A percentile compares a stretch with the other conserved stretches of the same genome.
These are phyloP conservation scores for Varroa destructor DNA, from an alignment of 1,140 invertebrate genomes.

Conservation along the genomic window DNA sequence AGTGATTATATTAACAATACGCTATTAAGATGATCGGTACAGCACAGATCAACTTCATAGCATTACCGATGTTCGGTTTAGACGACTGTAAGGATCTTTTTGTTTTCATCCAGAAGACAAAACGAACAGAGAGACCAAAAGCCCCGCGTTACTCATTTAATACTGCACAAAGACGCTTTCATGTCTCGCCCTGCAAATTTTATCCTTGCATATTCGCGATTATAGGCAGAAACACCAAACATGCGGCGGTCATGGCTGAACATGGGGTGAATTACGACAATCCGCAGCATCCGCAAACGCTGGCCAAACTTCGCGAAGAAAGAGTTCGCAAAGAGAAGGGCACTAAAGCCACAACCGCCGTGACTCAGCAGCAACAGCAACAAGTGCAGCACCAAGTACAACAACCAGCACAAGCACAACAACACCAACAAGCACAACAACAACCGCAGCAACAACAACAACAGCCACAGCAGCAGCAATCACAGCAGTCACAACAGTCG, in stretches of 20 bases:
- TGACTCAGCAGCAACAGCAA: not conserved
- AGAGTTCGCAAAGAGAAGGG: constrained; percentile 65
- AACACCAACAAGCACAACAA: constrained; percentile 39
- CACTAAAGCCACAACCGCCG: constrained; percentile 40
- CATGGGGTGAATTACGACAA: constrained; percentile 70
- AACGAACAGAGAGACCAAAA: too few relatives aligned
- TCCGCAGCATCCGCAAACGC: constrained; percentile 65
- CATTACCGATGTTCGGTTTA: too few relatives aligned
- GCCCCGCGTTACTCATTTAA: too few relatives aligned
- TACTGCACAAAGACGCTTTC: too few relatives aligned
- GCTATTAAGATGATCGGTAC: too few relatives aligned
- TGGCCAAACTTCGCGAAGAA: constrained; percentile 68
- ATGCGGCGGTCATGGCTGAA: constrained; percentile 63
- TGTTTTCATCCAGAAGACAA: too few relatives aligned
- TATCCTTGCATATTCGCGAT: not conserved
- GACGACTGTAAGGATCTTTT: too few relatives aligned
- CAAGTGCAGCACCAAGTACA: constrained; percentile 37
- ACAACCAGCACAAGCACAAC: constrained; percentile 34
- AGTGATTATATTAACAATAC: too few relatives aligned
- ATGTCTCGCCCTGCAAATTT: too few relatives aligned
- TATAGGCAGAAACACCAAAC: constrained; percentile 54
- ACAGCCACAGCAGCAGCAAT: constrained; percentile 34
- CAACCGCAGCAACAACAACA: constrained; percentile 39
- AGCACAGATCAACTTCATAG: too few relatives aligned
- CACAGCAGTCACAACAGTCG: too few relatives aligned